Percentiles rank a stretch among this genome's conserved stretches.
These are phyloP conservation scores for Oedothorax gibbosus DNA, from an alignment of 1,140 invertebrate genomes.

Conservation along the genomic window DNA sequence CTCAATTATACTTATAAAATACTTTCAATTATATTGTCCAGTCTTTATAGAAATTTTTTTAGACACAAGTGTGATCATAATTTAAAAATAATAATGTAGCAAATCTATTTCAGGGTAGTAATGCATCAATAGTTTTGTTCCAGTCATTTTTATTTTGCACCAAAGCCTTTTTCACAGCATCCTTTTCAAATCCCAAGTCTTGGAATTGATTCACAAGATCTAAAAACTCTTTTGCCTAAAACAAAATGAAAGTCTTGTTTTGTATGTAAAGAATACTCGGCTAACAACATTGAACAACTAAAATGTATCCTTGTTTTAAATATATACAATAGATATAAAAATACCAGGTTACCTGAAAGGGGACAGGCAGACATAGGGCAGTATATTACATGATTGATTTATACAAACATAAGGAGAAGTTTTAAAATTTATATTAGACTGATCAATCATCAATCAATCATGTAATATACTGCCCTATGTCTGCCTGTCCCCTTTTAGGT, in stretches of 20 bases:
- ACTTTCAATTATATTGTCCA: constrained; percentile 19
- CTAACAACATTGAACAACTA: neutral
- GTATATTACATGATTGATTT: too few relatives aligned
- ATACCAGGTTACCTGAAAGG: too few relatives aligned
- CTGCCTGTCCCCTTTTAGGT: too few relatives aligned
- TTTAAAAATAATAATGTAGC: constrained; percentile 26
- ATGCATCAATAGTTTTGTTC: constrained; percentile 83
- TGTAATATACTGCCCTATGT: too few relatives aligned
- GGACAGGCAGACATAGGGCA: too few relatives aligned
- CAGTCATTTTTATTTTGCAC: constrained; percentile 82
- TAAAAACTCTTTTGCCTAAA: constrained; percentile 71
- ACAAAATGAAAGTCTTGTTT: constrained; percentile 7
- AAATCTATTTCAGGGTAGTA: constrained; percentile 49
- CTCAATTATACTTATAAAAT: constrained; percentile 37
- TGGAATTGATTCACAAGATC: constrained; percentile 77
- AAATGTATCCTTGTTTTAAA: too few relatives aligned
- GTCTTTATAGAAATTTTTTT: neutral
- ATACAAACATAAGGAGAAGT: too few relatives aligned
- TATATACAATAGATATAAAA: too few relatives aligned
- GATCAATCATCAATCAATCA: too few relatives aligned
- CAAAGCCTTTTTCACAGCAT: constrained; percentile 79
- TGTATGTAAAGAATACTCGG: neutral
- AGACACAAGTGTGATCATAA: neutral
- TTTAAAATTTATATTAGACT: too few relatives aligned
- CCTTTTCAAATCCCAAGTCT: constrained; percentile 85